Percentiles rank a stretch among this genome's conserved stretches.
Evolutionary conservation across 2,888 invertebrate species (phyloP).

Genomic region (Campaea margaritaria): DNA sequence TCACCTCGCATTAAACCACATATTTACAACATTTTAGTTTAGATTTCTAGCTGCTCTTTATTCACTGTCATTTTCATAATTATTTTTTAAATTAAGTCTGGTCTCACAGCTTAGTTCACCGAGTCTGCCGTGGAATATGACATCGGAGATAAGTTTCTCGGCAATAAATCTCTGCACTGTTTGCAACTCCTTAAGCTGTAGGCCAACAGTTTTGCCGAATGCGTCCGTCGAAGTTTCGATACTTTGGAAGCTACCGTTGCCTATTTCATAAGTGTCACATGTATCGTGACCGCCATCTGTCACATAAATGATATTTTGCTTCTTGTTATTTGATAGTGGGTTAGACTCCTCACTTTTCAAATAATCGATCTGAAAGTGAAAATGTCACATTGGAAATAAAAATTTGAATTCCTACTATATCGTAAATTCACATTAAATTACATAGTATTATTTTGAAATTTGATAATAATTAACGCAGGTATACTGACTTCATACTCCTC

Average conservation of each 20-base stretch:
- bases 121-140: slow-evolving; percentile 53
- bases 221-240: slow-evolving; percentile 9
- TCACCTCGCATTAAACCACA: neutral
- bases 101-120: slow-evolving; percentile 45
- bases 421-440: no score
- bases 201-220: slow-evolving; percentile 47
- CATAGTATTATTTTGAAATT: no score
- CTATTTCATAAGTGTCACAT: slow-evolving; percentile 8
- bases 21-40: neutral
- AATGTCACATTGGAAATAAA: no score
- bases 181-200: slow-evolving; percentile 49
- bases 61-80: neutral
- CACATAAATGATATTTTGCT: slow-evolving; percentile 7
- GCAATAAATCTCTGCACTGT: slow-evolving; percentile 51
- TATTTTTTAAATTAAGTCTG: slow-evolving; percentile 15
- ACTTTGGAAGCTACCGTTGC: neutral
- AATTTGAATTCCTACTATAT: no score
- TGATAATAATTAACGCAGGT: no score
- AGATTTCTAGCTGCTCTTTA: no score
- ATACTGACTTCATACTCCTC: no score
- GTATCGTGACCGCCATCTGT: slow-evolving; percentile 4
- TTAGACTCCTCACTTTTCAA: slow-evolving; percentile 9
- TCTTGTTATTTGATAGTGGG: slow-evolving; percentile 12
- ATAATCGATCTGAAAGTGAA: slow-evolving; percentile 9
- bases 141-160: slow-evolving; percentile 59